phyloP scores from a whole-genome alignment of 1,140 invertebrate genomes.

The Drosophila mayri region DNA sequence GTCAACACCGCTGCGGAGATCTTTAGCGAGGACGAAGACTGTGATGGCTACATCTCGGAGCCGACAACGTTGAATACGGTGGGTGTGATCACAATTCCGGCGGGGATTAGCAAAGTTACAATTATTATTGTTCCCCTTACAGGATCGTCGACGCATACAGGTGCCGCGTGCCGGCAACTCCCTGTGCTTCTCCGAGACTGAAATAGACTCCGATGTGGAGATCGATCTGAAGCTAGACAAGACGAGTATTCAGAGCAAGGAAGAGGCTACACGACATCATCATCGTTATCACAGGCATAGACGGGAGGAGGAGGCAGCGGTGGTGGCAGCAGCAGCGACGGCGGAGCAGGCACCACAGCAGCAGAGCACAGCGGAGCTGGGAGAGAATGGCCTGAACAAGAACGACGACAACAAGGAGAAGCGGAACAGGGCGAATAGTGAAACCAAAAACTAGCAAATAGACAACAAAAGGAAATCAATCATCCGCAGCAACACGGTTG shows the following conservation, averaged over 20 bases:
- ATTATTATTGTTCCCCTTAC: neutral
- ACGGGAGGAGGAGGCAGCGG: neutral
- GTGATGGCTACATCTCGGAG: slow-evolving; percentile 94
- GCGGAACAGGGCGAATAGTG: slow-evolving; percentile 55
- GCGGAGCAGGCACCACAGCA: neutral
- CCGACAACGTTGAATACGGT: slow-evolving; percentile 86
- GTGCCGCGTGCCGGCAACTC: slow-evolving; percentile 90
- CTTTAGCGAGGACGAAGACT: slow-evolving; percentile 89
- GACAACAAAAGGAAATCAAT: slow-evolving; percentile 12
- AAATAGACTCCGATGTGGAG: slow-evolving; percentile 89
- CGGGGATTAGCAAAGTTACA: neutral
- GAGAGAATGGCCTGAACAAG: slow-evolving; percentile 3
- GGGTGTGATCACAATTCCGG: neutral
- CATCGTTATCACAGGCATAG: neutral
- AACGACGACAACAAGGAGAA: slow-evolving; percentile 47
- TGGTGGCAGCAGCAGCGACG: neutral
- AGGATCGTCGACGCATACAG: slow-evolving; percentile 79
- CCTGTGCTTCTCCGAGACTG: slow-evolving; percentile 91
- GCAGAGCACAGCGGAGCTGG: neutral
- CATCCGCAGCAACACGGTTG: slow-evolving; percentile 44
- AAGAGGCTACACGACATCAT: slow-evolving; percentile 19
- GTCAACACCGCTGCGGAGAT: slow-evolving; percentile 85
- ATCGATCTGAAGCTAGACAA: slow-evolving; percentile 67
- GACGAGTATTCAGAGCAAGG: slow-evolving; percentile 6
- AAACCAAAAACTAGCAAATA: slow-evolving; percentile 71